Evolutionary conservation across 2,797 vertebrate genomes (phyloP), one percentile per base, ranked within the genome.

Genomic region (Rousettus madagascariensis): DNA sequence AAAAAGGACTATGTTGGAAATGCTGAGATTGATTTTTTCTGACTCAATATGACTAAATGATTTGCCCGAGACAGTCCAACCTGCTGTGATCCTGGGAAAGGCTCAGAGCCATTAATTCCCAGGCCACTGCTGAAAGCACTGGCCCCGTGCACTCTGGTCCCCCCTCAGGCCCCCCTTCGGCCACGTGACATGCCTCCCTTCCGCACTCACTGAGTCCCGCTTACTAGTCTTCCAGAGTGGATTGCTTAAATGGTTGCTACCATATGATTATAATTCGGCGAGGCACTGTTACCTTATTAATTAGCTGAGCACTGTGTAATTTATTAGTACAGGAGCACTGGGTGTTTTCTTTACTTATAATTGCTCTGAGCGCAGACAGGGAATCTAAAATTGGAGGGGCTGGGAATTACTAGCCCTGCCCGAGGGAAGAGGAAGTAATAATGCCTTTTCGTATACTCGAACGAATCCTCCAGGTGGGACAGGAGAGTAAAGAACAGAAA

Each of bases 281-380:
- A 92, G 88, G 83, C 94, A 89, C 84, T 38, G 84, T 86, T 96
- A 92, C 93, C 69, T 97, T 94, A 97, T 97, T 97, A 98, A 98
- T 97, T 97, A 96, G 92, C 83, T 92, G 82, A 96, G 61, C 74
- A 65, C 85, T 15, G 43, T 85, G 90, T 97, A 97, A 97, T 97
- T 97, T 96, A 98, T 97, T 97, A 95, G 33, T 28, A 16, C 90
- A 80, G 83, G 91, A 96, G 90, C 22, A 17, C 55, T 78, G 95
- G 69, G 93, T 97, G 87, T 96, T 97, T 97, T 96, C 93, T 97
- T 96, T 96, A 91, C 96, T 97, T 97, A 86, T 95, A 97, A 97
- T 97, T 96, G 96, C 86, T 94, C 92, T 71, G 71, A 90, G 91
- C 36, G 95, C 61, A 95, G 83, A 77, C 41, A 78, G 92, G 95